These are phyloP conservation scores for Megaceryle maxima DNA, from an alignment of 2,113 vertebrate species.

Conservation along the genomic window DNA sequence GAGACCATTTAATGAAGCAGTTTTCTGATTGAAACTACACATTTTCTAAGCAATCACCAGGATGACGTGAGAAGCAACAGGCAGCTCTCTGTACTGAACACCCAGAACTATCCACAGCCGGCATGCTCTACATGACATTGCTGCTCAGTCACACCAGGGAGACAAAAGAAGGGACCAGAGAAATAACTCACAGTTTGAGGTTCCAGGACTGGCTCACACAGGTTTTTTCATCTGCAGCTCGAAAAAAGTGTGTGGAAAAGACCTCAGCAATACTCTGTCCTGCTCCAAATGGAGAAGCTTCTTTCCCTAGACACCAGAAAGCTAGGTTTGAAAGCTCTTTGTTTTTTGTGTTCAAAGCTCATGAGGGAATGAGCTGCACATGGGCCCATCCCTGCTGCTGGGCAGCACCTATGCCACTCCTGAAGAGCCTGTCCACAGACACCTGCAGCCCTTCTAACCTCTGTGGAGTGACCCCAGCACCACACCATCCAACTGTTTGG, in stretches of 20 bases:
- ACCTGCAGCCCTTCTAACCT: neutral
- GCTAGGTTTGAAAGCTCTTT: neutral
- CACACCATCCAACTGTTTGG: neutral
- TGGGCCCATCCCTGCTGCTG: neutral
- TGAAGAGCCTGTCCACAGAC: neutral
- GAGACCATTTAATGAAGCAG: neutral
- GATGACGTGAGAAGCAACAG: neutral
- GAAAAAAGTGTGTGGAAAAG: neutral
- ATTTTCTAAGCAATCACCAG: neutral
- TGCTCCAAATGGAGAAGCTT: neutral
- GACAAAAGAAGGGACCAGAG: neutral
- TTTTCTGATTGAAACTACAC: neutral
- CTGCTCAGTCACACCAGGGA: neutral
- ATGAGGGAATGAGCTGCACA: neutral
- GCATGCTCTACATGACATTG: neutral
- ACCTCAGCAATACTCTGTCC: neutral
- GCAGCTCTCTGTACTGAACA: neutral
- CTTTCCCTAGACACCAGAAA: neutral
- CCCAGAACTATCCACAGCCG: neutral
- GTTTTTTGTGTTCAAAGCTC: neutral
- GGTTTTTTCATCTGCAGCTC: neutral
- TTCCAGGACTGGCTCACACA: accelerated
- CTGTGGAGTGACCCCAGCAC: neutral
- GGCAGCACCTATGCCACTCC: neutral
- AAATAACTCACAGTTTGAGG: neutral